These are phyloP conservation scores for Eudorcas thomsonii DNA, from an alignment of 2,113 vertebrate species.

Conservation along the genomic window DNA sequence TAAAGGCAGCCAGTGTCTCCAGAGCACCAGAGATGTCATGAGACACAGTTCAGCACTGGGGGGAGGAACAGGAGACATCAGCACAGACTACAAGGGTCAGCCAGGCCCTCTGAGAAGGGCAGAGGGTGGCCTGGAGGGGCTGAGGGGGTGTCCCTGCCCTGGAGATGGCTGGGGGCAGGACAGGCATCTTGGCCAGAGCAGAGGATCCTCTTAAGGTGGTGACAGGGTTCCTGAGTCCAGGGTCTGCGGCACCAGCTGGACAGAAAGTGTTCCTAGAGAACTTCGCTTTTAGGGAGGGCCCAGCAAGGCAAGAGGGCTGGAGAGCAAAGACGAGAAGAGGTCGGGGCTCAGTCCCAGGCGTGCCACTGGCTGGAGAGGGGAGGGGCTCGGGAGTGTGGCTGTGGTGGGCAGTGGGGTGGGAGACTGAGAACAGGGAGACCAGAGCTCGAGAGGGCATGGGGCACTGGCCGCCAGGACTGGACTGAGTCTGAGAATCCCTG, in stretches of 20 bases:
- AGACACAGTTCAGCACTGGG: not conserved
- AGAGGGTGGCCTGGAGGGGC: not conserved
- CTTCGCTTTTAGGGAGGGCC: no score
- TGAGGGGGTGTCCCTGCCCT: not conserved
- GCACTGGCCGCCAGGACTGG: not conserved
- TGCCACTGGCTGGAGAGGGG: not conserved
- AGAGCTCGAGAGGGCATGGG: not conserved
- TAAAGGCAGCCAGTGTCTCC: not conserved
- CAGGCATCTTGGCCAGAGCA: not conserved
- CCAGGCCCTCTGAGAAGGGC: not conserved
- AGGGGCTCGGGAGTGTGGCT: no score
- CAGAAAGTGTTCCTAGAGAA: no score
- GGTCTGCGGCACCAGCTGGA: not conserved
- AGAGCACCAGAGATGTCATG: not conserved
- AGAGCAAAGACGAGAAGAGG: not conserved
- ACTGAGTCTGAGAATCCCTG: not conserved
- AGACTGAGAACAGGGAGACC: no score
- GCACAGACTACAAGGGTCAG: not conserved
- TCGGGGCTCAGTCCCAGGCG: not conserved
- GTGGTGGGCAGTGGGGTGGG: not conserved
- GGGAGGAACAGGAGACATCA: not conserved
- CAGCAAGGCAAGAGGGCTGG: not conserved
- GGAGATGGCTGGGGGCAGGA: not conserved
- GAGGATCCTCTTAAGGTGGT: not conserved
- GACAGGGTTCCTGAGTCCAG: not conserved